Conservation (phyloP, 2,797 vertebrate genomes). For the Microchirus variegatus region DNA sequence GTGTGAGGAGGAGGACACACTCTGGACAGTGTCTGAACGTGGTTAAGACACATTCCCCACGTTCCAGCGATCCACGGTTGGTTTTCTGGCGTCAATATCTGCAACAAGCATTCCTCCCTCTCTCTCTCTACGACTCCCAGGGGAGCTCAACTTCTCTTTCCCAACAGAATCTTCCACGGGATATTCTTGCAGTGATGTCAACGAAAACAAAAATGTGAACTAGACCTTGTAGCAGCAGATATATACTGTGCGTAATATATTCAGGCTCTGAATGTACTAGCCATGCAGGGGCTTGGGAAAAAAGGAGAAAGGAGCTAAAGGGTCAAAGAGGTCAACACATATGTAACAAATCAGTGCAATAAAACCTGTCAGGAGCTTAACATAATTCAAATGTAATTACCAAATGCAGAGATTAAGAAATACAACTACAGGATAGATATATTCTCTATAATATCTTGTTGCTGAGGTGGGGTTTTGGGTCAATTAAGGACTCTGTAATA, state of each 20-base stretch:
- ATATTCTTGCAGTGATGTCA: constrained; percentile 6
- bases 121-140: constrained; percentile 29
- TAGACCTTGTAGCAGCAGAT: no score
- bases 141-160: constrained; percentile 46
- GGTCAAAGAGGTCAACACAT: neutral
- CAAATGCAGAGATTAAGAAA: constrained; percentile 9
- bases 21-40: constrained; percentile 40
- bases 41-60: constrained; percentile 53
- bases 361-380: neutral
- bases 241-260: no score
- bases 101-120: constrained; percentile 42
- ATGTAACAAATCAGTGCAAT: neutral
- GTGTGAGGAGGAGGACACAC: constrained; percentile 24
- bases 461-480: constrained; percentile 5
- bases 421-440: constrained; percentile 2
- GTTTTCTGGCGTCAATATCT: constrained; percentile 34
- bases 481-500: constrained; percentile 11
- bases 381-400: neutral
- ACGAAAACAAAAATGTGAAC: neutral
- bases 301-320: no score
- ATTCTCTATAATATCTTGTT: constrained; percentile 5
- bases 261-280: no score
- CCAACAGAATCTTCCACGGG: constrained; percentile 24
- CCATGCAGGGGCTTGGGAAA: neutral
- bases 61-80: constrained; percentile 38